Conservation (phyloP, 2,113 vertebrate genomes). For the Oryzias melastigma region DNA sequence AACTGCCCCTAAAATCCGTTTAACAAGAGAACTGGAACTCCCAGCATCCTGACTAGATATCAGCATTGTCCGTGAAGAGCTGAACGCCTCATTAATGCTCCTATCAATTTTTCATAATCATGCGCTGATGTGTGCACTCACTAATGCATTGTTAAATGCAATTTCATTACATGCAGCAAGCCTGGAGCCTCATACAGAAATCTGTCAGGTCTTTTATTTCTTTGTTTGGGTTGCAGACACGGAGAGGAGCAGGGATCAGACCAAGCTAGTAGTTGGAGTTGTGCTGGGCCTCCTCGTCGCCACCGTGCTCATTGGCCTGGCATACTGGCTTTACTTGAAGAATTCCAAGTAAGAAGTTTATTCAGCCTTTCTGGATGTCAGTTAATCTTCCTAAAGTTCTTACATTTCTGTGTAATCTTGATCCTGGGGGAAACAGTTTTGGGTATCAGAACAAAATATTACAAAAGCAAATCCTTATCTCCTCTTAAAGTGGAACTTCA, state of each 20-base stretch:
- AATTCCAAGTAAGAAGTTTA: slow-evolving; percentile 87
- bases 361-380: neutral
- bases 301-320: slow-evolving; percentile 81
- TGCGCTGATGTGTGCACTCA: slow-evolving; percentile 55
- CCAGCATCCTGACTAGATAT: slow-evolving; percentile 75
- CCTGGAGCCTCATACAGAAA: slow-evolving; percentile 3
- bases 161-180: slow-evolving; percentile 1
- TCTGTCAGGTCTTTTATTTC: slow-evolving; percentile 12
- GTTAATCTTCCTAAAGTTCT: neutral
- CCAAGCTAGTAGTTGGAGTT: slow-evolving; percentile 90
- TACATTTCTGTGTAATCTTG: neutral
- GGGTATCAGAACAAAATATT: neutral
- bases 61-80: slow-evolving; percentile 38
- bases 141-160: slow-evolving; percentile 27
- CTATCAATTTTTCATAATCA: slow-evolving; percentile 51
- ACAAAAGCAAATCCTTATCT: no score
- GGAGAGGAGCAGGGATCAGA: slow-evolving; percentile 77
- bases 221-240: slow-evolving; percentile 51
- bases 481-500: no score
- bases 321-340: slow-evolving; percentile 90
- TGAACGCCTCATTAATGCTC: slow-evolving; percentile 39
- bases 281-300: slow-evolving; percentile 88
- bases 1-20: neutral
- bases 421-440: neutral
- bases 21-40: slow-evolving; percentile 49